Percentiles rank a stretch among this genome's conserved stretches.
Evolutionary conservation across 2,888 invertebrate genomes (phyloP).

Genomic region (Drosophila diplacantha): DNA sequence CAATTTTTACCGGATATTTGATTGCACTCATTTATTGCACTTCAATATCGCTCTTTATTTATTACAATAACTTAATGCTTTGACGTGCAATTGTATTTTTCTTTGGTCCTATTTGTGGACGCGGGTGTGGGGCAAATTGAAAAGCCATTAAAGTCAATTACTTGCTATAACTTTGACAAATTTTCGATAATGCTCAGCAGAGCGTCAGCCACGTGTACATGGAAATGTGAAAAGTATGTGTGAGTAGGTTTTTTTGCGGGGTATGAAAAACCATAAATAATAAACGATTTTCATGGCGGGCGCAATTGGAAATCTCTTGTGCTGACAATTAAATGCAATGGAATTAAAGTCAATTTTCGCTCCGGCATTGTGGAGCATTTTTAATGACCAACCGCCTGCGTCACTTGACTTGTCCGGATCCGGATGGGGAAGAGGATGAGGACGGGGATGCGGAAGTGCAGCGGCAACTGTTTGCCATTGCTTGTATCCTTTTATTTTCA

Average conservation of each 20-base stretch:
- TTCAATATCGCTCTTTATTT: constrained; percentile 50
- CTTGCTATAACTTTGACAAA: constrained; percentile 42
- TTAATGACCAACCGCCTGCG: constrained; percentile 39
- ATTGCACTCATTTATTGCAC: constrained; percentile 53
- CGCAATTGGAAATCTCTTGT: constrained; percentile 49
- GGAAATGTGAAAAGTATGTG: not conserved
- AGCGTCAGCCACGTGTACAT: constrained; percentile 1
- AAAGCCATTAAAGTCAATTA: constrained; percentile 67
- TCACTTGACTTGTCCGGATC: constrained; percentile 51
- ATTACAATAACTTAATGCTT: constrained; percentile 44
- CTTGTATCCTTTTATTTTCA: constrained; percentile 27
- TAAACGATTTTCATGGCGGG: constrained; percentile 47
- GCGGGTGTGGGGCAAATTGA: constrained; percentile 37
- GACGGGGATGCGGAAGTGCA: constrained; percentile 24
- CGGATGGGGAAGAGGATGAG: constrained; percentile 8
- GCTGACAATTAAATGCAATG: constrained; percentile 43
- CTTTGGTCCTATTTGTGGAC: constrained; percentile 5
- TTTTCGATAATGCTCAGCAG: constrained; percentile 46
- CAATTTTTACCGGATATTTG: constrained; percentile 42
- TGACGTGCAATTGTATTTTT: constrained; percentile 12
- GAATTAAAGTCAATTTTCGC: constrained; percentile 48
- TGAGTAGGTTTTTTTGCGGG: not conserved
- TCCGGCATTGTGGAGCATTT: constrained; percentile 36
- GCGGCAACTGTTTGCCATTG: constrained; percentile 52
- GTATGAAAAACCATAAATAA: constrained; percentile 52